Percentiles rank a stretch among this genome's conserved stretches.
phyloP scores from a whole-genome alignment of 2,113 vertebrate genomes.

The Podarcis raffonei region DNA sequence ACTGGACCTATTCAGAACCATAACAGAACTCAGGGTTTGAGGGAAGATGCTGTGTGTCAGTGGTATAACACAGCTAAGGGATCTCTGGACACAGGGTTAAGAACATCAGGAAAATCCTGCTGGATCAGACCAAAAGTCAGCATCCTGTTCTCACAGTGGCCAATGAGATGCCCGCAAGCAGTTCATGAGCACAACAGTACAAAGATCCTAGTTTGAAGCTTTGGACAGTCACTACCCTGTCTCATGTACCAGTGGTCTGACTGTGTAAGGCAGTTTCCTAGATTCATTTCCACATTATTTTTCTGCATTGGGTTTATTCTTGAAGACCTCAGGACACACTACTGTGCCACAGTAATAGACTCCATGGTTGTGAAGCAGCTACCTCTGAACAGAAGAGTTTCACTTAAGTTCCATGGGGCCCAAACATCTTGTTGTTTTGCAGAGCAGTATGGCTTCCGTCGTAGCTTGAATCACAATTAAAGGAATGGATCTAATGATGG shows the following conservation, averaged over 20 bases:
- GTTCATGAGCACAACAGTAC: too few species aligned
- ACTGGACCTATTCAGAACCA: background rate
- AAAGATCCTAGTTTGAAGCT: background rate
- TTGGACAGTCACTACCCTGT: background rate
- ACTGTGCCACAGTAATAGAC: slow-evolving; percentile 45
- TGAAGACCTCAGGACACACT: slow-evolving; percentile 23
- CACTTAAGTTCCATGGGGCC: slow-evolving; percentile 34
- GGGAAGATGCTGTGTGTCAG: background rate
- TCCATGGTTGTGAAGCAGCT: slow-evolving; percentile 23
- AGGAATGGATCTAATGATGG: slow-evolving; percentile 50
- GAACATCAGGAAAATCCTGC: too few species aligned
- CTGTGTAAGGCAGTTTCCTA: background rate
- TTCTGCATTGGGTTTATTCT: background rate
- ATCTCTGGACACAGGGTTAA: background rate
- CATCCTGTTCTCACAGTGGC: too few species aligned
- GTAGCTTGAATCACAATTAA: slow-evolving; percentile 60
- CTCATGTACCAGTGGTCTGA: too few species aligned
- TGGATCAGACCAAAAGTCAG: too few species aligned
- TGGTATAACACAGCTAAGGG: background rate
- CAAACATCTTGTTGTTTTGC: slow-evolving; percentile 50
- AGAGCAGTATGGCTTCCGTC: slow-evolving; percentile 62
- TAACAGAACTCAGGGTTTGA: background rate
- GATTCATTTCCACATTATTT: background rate
- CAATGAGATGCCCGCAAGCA: too few species aligned
- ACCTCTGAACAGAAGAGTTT: slow-evolving; percentile 40